A percentile compares a stretch with the other conserved stretches of the same genome.
Evolutionary conservation across 2,797 vertebrate species (phyloP).

Genomic region (Hydrophis major): DNA sequence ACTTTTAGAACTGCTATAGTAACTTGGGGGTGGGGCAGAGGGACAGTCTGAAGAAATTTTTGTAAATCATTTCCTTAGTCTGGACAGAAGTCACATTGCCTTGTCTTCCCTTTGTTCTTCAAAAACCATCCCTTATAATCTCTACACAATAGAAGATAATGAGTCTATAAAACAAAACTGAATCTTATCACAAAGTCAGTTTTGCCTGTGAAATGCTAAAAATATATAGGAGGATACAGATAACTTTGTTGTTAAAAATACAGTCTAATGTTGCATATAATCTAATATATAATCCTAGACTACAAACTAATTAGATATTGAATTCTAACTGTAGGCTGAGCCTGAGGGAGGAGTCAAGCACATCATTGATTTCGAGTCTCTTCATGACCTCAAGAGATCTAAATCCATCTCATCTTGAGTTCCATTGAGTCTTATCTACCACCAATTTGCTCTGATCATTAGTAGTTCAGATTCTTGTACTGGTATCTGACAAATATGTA

Average conservation of each 20-base stretch:
- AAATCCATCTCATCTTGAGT: neutral
- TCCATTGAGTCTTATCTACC: neutral
- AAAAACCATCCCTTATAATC: neutral
- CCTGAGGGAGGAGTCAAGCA: neutral
- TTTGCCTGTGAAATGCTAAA: neutral
- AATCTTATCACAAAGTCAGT: neutral
- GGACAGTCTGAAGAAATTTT: neutral
- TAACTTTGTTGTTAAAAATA: neutral
- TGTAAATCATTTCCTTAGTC: neutral
- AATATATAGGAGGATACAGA: neutral
- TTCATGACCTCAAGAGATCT: neutral
- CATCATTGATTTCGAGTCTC: neutral
- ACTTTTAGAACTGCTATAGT: neutral
- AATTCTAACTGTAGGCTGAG: neutral
- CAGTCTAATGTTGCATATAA: neutral
- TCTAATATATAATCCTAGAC: neutral
- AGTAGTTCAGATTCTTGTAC: neutral
- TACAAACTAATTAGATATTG: neutral
- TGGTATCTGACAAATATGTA: neutral
- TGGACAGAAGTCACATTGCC: neutral
- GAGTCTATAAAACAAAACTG: neutral
- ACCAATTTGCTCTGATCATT: neutral
- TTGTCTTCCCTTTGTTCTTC: neutral
- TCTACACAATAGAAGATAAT: neutral
- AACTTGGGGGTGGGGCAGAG: neutral